Conservation (phyloP, 2,888 invertebrate species). For the Acrobeloides nanus region DNA sequence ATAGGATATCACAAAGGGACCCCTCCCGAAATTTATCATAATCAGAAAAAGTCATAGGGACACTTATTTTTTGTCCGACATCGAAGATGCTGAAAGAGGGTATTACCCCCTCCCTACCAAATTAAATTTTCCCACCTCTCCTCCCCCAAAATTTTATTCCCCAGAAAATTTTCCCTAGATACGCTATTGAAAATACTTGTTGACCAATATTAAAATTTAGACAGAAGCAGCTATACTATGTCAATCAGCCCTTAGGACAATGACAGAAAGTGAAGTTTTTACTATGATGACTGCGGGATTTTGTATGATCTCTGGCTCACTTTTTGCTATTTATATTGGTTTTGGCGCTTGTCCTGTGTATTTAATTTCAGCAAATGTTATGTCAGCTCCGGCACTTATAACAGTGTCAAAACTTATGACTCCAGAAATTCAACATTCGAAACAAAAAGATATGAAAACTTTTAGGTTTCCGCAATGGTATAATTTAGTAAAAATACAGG, state of each 20-base stretch:
- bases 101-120: no score
- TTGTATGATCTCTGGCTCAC: slow-evolving; percentile 85
- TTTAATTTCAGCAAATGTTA: slow-evolving; percentile 73
- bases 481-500: slow-evolving; percentile 7
- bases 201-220: slow-evolving; percentile 13
- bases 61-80: no score
- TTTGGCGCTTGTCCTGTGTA: slow-evolving; percentile 58
- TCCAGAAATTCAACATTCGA: slow-evolving; percentile 78
- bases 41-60: no score
- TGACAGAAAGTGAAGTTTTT: slow-evolving; percentile 85
- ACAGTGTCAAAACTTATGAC: slow-evolving; percentile 80
- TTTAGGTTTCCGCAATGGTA: slow-evolving; percentile 57
- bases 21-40: no score
- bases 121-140: no score
- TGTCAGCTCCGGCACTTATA: slow-evolving; percentile 89
- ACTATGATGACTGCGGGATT: slow-evolving; percentile 88
- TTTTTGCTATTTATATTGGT: slow-evolving; percentile 81
- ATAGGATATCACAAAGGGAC: no score
- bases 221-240: slow-evolving; percentile 77
- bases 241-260: slow-evolving; percentile 72
- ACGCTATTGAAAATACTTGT: slow-evolving; percentile 1
- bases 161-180: not conserved
- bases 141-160: no score
- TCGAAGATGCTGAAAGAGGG: no score
- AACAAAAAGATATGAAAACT: slow-evolving; percentile 67